Evolutionary conservation across 2,113 vertebrate species (phyloP).

Genomic region (Cacatua alba): DNA sequence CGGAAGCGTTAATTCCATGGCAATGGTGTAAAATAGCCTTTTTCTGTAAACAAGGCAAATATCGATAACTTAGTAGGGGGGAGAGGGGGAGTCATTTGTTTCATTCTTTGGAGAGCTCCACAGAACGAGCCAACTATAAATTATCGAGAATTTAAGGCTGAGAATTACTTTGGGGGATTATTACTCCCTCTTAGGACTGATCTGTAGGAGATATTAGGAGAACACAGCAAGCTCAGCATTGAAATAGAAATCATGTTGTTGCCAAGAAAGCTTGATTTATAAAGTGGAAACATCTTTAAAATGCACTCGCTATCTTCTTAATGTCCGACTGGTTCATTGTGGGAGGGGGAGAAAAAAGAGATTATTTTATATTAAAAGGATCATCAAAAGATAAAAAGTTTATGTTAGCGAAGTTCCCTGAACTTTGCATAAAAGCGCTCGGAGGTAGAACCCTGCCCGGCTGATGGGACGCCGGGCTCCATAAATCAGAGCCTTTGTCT

Average conservation of each 20-base stretch:
- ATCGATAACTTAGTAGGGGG: neutral
- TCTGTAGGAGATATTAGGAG: conserved; percentile 66
- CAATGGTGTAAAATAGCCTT: conserved; percentile 51
- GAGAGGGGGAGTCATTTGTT: conserved; percentile 14
- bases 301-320: conserved; percentile 73
- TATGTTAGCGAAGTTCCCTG: conserved; percentile 56
- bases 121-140: conserved; percentile 62
- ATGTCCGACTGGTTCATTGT: conserved; percentile 66
- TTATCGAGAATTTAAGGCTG: conserved; percentile 65
- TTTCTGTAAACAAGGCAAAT: conserved; percentile 51
- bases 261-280: conserved; percentile 82
- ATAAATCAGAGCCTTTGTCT: conserved; percentile 7
- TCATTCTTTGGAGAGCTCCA: conserved; percentile 34
- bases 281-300: conserved; percentile 86
- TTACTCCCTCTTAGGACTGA: conserved; percentile 65
- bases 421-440: conserved; percentile 41
- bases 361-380: conserved; percentile 72
- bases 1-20: conserved; percentile 54
- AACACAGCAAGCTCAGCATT: conserved; percentile 42
- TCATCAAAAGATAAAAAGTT: conserved; percentile 71
- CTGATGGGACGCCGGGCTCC: neutral
- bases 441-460: neutral
- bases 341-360: conserved; percentile 43
- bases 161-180: conserved; percentile 64
- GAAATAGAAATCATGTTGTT: conserved; percentile 60